Percentiles rank a stretch among this genome's conserved stretches.
phyloP scores from a whole-genome alignment of 2,888 invertebrate species.

The Cheilosia variabilis region DNA sequence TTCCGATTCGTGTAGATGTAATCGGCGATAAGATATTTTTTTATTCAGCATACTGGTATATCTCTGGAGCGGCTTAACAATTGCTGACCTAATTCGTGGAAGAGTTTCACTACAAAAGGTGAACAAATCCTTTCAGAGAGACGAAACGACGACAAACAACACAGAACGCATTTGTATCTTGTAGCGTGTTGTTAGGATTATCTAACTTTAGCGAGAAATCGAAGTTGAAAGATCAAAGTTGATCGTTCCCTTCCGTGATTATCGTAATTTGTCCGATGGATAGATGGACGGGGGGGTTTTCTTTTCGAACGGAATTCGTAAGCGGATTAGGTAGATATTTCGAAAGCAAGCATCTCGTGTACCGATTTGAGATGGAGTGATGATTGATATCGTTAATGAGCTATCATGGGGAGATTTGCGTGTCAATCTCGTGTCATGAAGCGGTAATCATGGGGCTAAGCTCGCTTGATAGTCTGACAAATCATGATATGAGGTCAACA shows the following conservation, averaged over 20 bases:
- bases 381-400: conserved; percentile 76
- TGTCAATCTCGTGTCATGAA: conserved; percentile 74
- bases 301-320: conserved; percentile 32
- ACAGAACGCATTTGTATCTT: conserved; percentile 68
- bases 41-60: conserved; percentile 8
- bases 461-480: conserved; percentile 68
- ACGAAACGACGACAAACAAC: conserved; percentile 38
- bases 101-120: conserved; percentile 74
- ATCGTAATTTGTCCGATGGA: conserved; percentile 67
- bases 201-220: conserved; percentile 74
- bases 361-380: conserved; percentile 71
- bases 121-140: conserved; percentile 73
- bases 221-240: conserved; percentile 76
- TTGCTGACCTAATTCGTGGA: conserved; percentile 75
- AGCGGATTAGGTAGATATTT: conserved; percentile 65
- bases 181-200: conserved; percentile 65
- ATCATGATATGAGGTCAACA: conserved; percentile 69
- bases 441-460: conserved; percentile 67
- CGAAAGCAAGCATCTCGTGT: conserved; percentile 60
- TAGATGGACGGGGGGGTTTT: not conserved
- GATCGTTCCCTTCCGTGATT: conserved; percentile 74
- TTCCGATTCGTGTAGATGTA: conserved; percentile 73
- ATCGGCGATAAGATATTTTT: conserved; percentile 68
- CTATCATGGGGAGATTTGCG: conserved; percentile 73
- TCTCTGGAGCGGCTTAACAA: conserved; percentile 64